Evolutionary conservation across 2,113 vertebrate genomes (phyloP), one percentile per base, ranked within the genome.

Genomic region (Arenaria interpres): DNA sequence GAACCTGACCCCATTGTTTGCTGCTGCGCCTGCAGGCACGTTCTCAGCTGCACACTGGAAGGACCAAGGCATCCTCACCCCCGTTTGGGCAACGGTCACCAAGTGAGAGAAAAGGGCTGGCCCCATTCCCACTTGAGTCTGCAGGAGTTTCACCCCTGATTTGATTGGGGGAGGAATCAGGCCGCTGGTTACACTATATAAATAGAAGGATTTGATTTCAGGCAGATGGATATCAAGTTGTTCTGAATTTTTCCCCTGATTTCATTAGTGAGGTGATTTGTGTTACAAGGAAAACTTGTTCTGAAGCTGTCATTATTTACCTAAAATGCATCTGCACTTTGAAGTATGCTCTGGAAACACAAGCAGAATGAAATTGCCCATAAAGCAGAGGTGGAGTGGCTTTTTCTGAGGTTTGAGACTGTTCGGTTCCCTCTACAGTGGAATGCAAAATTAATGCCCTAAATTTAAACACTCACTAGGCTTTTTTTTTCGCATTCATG

Each of bases 311-410:
- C 77, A 50, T 78, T 89, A 92, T 94, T 96, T 85, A 92, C 66
- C 76, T 88, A 85, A 92, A 97, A 96, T 2, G 37, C 82, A 88
- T 95, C 75, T 96, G 93, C 53, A 92, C 93, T 92, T 92, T 91
- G 85, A 95, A 96, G 84, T 89, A 93, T 90, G 79, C 62, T 93
- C 73, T 81, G 84, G 78, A 91, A 94, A 90, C 85, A 94, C 56
- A 93, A 88, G 69, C 86, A 69, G 96, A 97, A 95, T 93, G 59
- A 95, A 97, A 96, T 93, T 96, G 85, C 83, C 48, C 59, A 68
- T 94, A 86, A 96, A 94, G 35, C 53, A 94, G 88, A 91, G 62
- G 56, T 68, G 87, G 72, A 96, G 85, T 91, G 88, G 48, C 35
- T 93, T 96, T 94, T 95, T 90, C 87, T 19, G 19, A 80, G 39